These are phyloP conservation scores for Latheticus oryzae DNA, from an alignment of 2,888 invertebrate species.

Conservation along the genomic window DNA sequence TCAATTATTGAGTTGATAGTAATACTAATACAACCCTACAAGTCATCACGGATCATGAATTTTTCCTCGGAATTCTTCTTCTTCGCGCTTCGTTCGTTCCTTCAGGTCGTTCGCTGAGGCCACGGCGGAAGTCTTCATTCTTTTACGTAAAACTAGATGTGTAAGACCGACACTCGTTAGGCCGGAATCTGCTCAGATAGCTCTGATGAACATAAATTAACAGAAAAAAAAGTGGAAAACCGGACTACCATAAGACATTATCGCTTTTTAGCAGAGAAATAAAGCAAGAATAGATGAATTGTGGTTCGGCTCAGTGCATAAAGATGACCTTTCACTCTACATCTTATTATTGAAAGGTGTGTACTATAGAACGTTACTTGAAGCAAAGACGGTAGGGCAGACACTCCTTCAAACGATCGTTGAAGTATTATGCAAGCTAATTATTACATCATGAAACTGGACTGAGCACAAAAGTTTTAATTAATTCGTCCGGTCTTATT, in stretches of 20 bases:
- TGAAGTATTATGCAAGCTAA: constrained; percentile 21
- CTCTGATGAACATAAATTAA: neutral
- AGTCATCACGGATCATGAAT: no score
- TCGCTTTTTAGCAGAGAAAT: constrained; percentile 13
- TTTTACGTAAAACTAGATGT: constrained; percentile 33
- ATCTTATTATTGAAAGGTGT: constrained; percentile 25
- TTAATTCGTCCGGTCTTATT: constrained; percentile 8
- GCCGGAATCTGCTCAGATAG: constrained; percentile 18
- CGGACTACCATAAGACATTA: constrained; percentile 18
- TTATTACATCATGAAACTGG: constrained; percentile 21
- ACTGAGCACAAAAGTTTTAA: constrained; percentile 9
- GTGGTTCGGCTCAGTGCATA: constrained; percentile 13
- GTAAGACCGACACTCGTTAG: constrained; percentile 31
- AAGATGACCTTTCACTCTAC: constrained; percentile 34
- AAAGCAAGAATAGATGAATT: constrained; percentile 12
- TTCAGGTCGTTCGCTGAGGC: constrained; percentile 37
- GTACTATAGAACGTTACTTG: constrained; percentile 13
- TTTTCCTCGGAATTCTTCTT: no score
- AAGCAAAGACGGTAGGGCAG: constrained; percentile 11
- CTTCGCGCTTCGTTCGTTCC: constrained; percentile 22
- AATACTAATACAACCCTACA: no score
- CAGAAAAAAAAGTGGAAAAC: constrained; percentile 20
- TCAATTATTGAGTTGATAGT: no score
- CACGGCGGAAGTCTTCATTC: constrained; percentile 37
- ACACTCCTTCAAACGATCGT: constrained; percentile 20